These are phyloP conservation scores for Anthopleura sola DNA, from an alignment of 64 coral and sea anemone species.

Conservation along the genomic window DNA sequence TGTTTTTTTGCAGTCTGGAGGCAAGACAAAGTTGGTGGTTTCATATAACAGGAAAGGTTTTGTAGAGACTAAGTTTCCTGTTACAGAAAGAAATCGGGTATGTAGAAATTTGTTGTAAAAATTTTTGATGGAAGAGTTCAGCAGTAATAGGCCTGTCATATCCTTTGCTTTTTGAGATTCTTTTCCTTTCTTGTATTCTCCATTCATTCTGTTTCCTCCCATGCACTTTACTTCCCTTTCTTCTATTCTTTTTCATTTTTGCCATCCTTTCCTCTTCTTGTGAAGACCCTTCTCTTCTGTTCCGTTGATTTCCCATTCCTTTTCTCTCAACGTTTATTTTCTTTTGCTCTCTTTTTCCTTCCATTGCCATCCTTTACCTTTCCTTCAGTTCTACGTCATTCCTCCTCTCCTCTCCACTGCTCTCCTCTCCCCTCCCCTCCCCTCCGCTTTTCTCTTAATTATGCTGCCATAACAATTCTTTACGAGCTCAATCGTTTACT, in stretches of 20 bases:
- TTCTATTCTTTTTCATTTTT: background rate
- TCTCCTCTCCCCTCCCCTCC: background rate
- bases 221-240: background rate
- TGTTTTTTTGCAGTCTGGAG: background rate
- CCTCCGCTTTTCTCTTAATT: background rate
- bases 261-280: background rate
- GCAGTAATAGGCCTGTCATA: no score
- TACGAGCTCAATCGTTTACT: background rate
- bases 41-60: background rate
- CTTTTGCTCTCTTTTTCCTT: background rate
- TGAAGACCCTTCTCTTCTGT: background rate
- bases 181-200: no score
- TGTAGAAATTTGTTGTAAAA: no score
- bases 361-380: background rate
- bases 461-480: background rate
- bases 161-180: no score
- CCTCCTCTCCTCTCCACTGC: background rate
- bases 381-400: no score
- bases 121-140: no score
- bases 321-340: no score
- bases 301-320: no score
- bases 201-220: no score
- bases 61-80: conserved; percentile 26
- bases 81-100: conserved; percentile 46
- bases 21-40: background rate